Percentiles rank a stretch among this genome's conserved stretches.
phyloP scores from a whole-genome alignment of 2,113 vertebrate species.

The Clarias batrachus region DNA sequence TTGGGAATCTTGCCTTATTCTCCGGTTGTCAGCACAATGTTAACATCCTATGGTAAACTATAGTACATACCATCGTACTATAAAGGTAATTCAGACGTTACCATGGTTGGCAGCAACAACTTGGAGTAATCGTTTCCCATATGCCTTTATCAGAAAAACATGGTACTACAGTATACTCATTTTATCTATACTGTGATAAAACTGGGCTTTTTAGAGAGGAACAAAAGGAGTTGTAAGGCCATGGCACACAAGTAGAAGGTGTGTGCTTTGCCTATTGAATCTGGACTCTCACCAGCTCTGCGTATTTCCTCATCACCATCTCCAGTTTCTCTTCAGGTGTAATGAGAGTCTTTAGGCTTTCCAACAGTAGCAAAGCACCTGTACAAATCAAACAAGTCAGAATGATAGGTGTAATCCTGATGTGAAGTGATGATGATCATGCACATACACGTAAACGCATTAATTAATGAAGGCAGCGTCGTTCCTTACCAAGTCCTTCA shows the following conservation, averaged over 20 bases:
- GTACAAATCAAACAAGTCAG: conserved; percentile 43
- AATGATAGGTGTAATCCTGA: background rate
- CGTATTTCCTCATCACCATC: conserved; percentile 81
- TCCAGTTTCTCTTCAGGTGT: conserved; percentile 87
- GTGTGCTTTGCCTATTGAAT: background rate
- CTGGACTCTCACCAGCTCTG: conserved; percentile 82
- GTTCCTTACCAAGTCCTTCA: conserved; percentile 75
- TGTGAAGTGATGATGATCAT: background rate
- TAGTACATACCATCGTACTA: too few species aligned
- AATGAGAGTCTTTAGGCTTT: conserved; percentile 78
- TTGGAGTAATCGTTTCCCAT: too few species aligned
- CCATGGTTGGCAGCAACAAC: too few species aligned
- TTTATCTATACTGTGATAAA: too few species aligned
- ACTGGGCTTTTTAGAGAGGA: background rate
- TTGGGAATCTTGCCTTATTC: background rate
- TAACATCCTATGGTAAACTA: background rate
- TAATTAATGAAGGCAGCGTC: background rate
- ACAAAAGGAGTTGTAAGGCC: background rate
- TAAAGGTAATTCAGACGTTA: too few species aligned
- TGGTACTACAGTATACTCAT: too few species aligned
- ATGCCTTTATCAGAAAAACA: too few species aligned
- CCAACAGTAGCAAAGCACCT: conserved; percentile 78
- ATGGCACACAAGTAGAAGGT: background rate
- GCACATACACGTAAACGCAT: background rate
- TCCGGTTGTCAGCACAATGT: background rate